These are phyloP conservation scores for Hemibagrus guttatus DNA, from an alignment of 2,797 vertebrate species.

Conservation along the genomic window DNA sequence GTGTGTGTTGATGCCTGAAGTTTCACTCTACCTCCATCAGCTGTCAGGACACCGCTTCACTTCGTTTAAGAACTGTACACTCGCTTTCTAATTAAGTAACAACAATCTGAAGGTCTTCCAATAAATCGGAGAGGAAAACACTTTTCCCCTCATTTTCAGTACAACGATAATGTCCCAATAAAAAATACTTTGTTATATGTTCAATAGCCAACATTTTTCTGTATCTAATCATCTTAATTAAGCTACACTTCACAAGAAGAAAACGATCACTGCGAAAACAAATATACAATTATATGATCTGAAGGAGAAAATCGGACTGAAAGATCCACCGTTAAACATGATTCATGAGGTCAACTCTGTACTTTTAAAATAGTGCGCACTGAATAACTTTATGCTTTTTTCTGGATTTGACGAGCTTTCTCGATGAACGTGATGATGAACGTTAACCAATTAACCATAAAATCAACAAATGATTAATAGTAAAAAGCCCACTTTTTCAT, in stretches of 20 bases:
- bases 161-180: not conserved
- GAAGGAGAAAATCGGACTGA: no score
- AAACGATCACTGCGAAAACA: no score
- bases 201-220: not conserved
- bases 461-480: not conserved
- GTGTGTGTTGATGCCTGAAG: not conserved
- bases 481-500: not conserved
- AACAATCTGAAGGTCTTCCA: not conserved
- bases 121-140: no score
- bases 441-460: not conserved
- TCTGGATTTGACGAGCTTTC: not conserved
- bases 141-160: no score
- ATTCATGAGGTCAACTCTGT: not conserved
- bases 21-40: not conserved
- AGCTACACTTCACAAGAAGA: not conserved
- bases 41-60: no score
- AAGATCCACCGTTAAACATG: not conserved
- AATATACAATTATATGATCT: no score
- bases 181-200: not conserved
- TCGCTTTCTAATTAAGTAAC: not conserved
- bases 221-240: not conserved
- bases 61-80: not conserved
- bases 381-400: not conserved
- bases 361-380: not conserved
- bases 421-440: not conserved